A percentile compares a stretch with the other conserved stretches of the same genome.
Evolutionary conservation across 2,113 vertebrate species (phyloP).

Genomic region (Onychostruthus taczanowskii): DNA sequence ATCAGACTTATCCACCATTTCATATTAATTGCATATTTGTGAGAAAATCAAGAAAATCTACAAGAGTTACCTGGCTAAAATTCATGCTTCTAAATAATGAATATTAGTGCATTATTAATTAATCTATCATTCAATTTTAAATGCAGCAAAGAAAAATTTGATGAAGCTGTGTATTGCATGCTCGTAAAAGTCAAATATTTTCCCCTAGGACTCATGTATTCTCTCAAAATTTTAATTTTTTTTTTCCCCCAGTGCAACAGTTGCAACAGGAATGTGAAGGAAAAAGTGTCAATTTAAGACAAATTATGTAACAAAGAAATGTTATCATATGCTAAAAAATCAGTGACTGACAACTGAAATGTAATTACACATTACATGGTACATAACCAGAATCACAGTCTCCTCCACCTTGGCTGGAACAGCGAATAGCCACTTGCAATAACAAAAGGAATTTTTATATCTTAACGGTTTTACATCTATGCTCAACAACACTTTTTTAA

Average conservation of each 20-base stretch:
- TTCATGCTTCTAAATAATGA: neutral
- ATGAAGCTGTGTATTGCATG: neutral
- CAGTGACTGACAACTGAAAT: neutral
- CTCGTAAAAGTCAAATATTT: neutral
- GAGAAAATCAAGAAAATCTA: neutral
- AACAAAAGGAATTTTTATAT: neutral
- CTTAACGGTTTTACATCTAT: neutral
- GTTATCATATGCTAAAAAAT: neutral
- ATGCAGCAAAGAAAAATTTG: neutral
- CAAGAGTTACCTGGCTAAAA: neutral
- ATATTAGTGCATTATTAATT: neutral
- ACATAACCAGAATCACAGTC: neutral
- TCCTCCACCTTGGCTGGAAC: neutral
- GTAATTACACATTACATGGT: neutral
- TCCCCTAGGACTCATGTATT: neutral
- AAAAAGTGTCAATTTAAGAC: neutral
- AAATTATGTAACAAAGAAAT: neutral
- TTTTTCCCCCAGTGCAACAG: neutral
- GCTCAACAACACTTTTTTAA: neutral
- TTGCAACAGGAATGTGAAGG: neutral
- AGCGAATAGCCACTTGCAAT: neutral
- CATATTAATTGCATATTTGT: neutral
- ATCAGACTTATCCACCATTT: neutral
- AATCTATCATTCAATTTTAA: neutral
- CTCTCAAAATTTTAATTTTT: neutral